Evolutionary conservation across 2,113 vertebrate genomes (phyloP), one percentile per base, ranked within the genome.

Genomic region (Gadus macrocephalus): DNA sequence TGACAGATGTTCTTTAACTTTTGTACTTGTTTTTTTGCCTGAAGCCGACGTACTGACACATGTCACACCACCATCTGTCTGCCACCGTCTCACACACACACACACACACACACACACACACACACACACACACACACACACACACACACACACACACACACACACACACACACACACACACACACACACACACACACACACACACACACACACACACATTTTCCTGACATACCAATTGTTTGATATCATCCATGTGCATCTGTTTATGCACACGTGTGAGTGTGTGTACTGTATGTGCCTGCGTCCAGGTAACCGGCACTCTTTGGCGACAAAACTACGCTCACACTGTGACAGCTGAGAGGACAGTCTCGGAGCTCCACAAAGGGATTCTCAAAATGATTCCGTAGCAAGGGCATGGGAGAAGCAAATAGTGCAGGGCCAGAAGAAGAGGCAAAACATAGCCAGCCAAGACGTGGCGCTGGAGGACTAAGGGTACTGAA

Each of bases 1-100:
- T 6, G 31, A 25, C 15, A 67, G 35, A 15, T 67, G 78, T 55
- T 76, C 73, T 14, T 49, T 49, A 65, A 69, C 66, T 77, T 42
- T 58, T 64, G 27, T 66, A 66, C 72, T 66, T 82, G 67, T 68
- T 74, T 73, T 20, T 35, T 65, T 71, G 80, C 81, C 77, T 74
- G 31, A 55, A 77, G 80, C 75, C 68, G 70, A 15, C 72, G 28
- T 58, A 64, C 53, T 64, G 71, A 78, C 69, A 77, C 78, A 81
- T 68, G 77, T 77, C 76, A 78, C 66, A 65, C 74, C 72, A 78
- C 81, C 80, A 82, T 86, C 85, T 83, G 81, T 74, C 76, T 75
- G 73, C 19, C 15, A 17, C 69, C 69, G 5, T 3, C 35, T 20
- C 56, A 69, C 64, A 25, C 65, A 25, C n/a, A 66, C 19, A 49